Evolutionary conservation across 1,140 invertebrate species (phyloP).

Genomic region (Apis cerana): DNA sequence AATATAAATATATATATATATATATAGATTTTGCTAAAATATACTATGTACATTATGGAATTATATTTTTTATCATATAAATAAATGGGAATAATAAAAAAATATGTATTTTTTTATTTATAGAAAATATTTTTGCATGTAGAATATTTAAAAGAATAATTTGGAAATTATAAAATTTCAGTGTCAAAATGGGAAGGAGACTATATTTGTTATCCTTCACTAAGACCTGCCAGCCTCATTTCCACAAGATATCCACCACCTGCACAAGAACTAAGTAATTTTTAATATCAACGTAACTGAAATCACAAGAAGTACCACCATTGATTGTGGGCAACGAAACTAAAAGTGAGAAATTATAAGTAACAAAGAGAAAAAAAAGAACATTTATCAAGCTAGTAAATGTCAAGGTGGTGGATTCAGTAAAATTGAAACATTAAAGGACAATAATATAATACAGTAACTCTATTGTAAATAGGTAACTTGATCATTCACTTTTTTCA

Average conservation of each 20-base stretch:
- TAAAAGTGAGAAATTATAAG: constrained; percentile 46
- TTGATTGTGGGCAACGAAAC: constrained; percentile 51
- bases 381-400: constrained; percentile 46
- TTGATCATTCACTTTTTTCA: constrained; percentile 8
- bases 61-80: constrained; percentile 15
- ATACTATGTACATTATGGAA: not conserved
- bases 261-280: constrained; percentile 63
- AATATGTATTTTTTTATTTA: constrained; percentile 19
- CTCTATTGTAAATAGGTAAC: constrained; percentile 59
- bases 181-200: constrained; percentile 81
- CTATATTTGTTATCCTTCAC: constrained; percentile 78
- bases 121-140: constrained; percentile 2
- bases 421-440: constrained; percentile 63
- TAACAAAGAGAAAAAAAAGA: constrained; percentile 51
- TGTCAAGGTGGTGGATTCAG: constrained; percentile 60
- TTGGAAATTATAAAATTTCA: constrained; percentile 62
- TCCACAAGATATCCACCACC: constrained; percentile 74
- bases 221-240: constrained; percentile 80
- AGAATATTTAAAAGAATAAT: constrained; percentile 13
- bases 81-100: constrained; percentile 25
- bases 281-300: constrained; percentile 66
- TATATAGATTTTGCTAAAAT: not conserved
- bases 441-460: constrained; percentile 68
- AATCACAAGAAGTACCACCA: constrained; percentile 61
- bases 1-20: not conserved